phyloP scores from a whole-genome alignment of 2,113 vertebrate genomes.

The Chitala chitala region DNA sequence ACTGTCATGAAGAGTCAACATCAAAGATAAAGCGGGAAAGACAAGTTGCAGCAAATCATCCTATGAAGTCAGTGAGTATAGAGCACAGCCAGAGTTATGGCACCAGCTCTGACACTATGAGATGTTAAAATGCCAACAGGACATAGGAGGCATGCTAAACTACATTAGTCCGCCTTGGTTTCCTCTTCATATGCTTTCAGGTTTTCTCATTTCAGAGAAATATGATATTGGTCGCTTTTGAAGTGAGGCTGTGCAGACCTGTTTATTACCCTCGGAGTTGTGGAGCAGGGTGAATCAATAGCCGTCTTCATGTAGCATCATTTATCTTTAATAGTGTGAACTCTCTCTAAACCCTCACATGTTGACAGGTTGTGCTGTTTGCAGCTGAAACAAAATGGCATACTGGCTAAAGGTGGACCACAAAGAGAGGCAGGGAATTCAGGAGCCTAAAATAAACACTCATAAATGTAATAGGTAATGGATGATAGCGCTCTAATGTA shows the following conservation, averaged over 20 bases:
- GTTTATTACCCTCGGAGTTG: conserved; percentile 54
- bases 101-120: neutral
- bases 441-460: conserved; percentile 1
- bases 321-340: conserved; percentile 57
- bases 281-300: conserved; percentile 53
- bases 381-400: neutral
- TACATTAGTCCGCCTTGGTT: conserved; percentile 11
- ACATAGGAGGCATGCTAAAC: conserved; percentile 5
- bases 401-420: neutral
- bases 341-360: conserved; percentile 44
- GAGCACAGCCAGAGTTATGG: neutral
- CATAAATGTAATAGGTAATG: neutral
- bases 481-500: neutral
- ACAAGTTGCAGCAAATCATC: neutral
- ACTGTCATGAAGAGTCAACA: neutral
- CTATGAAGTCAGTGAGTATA: neutral
- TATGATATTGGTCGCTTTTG: conserved; percentile 32
- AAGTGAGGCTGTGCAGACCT: conserved; percentile 41
- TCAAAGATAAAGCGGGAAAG: neutral
- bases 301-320: conserved; percentile 47
- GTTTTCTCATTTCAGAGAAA: conserved; percentile 40
- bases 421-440: conserved; percentile 27
- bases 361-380: neutral
- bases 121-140: neutral
- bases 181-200: conserved; percentile 23